phyloP scores from a whole-genome alignment of 2,113 vertebrate species.

The Actinemys pallida region DNA sequence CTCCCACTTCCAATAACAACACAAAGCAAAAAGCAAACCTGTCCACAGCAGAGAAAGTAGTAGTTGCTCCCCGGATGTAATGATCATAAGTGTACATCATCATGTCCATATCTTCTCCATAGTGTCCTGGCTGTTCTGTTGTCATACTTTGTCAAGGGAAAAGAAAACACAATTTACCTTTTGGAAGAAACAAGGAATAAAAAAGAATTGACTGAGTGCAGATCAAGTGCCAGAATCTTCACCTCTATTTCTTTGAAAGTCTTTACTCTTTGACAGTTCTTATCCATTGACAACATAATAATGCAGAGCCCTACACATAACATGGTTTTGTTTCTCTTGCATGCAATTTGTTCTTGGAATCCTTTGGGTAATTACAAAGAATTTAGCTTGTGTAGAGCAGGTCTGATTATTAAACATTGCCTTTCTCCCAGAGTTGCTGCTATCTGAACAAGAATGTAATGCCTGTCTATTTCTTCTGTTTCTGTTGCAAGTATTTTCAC shows the following conservation, averaged over 20 bases:
- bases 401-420: neutral
- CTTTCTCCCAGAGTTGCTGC: too few species aligned
- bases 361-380: neutral
- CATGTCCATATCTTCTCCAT: slow-evolving; percentile 93
- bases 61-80: slow-evolving; percentile 94
- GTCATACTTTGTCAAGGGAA: slow-evolving; percentile 86
- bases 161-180: neutral
- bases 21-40: slow-evolving; percentile 81
- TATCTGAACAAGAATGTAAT: neutral
- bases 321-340: neutral
- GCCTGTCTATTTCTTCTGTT: neutral
- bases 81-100: slow-evolving; percentile 90
- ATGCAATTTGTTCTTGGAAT: neutral
- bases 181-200: neutral
- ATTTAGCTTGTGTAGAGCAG: neutral
- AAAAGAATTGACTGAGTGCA: neutral
- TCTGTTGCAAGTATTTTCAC: slow-evolving; percentile 7
- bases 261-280: neutral
- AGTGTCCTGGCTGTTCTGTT: slow-evolving; percentile 87
- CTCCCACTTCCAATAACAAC: neutral
- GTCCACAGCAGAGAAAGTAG: slow-evolving; percentile 94
- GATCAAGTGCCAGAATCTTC: neutral
- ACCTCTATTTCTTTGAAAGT: neutral
- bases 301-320: neutral
- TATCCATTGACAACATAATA: neutral